Evolutionary conservation across 2,113 vertebrate species (phyloP).

Genomic region (Gymnocephalus cernua): DNA sequence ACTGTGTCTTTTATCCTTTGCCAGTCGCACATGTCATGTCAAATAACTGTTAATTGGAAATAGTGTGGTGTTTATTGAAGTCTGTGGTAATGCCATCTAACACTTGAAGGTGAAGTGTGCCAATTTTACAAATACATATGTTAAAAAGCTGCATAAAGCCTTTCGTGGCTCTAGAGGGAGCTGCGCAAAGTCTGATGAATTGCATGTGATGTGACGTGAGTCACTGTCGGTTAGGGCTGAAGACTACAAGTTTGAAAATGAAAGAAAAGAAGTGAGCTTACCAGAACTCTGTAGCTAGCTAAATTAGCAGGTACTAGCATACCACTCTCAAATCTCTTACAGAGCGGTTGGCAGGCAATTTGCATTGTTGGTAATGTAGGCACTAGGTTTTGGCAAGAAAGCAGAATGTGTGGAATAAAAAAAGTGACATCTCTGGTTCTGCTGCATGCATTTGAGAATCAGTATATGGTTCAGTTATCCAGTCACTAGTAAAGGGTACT

Average conservation of each 20-base stretch:
- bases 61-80: background rate
- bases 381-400: background rate
- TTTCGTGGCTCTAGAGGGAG: background rate
- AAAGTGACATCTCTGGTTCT: background rate
- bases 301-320: background rate
- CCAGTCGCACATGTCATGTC: slow-evolving; percentile 4
- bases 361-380: background rate
- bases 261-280: too few species aligned
- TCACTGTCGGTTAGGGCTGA: background rate
- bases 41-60: slow-evolving; percentile 1
- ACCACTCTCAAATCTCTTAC: background rate
- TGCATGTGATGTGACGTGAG: background rate
- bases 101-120: background rate
- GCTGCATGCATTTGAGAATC: too few species aligned
- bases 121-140: background rate
- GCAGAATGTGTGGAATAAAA: background rate
- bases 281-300: too few species aligned
- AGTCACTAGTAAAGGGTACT: background rate
- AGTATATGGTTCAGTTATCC: background rate
- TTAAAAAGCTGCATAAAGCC: background rate
- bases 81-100: background rate
- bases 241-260: too few species aligned
- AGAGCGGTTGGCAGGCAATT: background rate
- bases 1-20: slow-evolving; percentile 31
- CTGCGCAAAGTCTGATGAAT: background rate